Conservation (phyloP, 2,888 invertebrate species). For the Drosophila formosana region DNA sequence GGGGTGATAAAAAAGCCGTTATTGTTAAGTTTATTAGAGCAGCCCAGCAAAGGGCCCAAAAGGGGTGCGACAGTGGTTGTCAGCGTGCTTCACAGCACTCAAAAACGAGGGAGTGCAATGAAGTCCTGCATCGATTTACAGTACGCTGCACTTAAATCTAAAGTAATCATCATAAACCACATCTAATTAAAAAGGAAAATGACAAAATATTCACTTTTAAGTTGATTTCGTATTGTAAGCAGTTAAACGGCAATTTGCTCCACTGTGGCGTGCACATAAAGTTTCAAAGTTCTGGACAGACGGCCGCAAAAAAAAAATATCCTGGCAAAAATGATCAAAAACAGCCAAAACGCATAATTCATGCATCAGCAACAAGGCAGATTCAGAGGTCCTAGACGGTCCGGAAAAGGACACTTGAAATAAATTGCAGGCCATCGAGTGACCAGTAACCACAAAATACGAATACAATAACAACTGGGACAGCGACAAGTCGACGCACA, state of each 20-base stretch:
- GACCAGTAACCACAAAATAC: conserved; percentile 64
- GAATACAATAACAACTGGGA: conserved; percentile 46
- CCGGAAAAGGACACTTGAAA: conserved; percentile 63
- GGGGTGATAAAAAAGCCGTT: conserved; percentile 77
- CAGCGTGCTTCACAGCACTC: conserved; percentile 9
- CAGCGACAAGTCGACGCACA: conserved; percentile 46
- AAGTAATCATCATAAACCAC: background rate
- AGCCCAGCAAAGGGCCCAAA: conserved; percentile 37
- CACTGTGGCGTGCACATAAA: conserved; percentile 46
- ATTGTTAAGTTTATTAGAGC: conserved; percentile 78
- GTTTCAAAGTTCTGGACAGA: conserved; percentile 48
- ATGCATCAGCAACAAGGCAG: conserved; percentile 72
- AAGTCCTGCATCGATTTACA: background rate
- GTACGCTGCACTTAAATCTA: background rate
- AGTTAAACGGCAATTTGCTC: conserved; percentile 1
- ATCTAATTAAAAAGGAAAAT: background rate
- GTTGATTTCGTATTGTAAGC: background rate
- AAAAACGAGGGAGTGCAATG: conserved; percentile 3
- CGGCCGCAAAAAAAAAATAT: conserved; percentile 24
- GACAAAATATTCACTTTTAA: background rate
- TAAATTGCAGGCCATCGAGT: conserved; percentile 60
- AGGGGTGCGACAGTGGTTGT: conserved; percentile 70
- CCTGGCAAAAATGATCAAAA: conserved; percentile 75
- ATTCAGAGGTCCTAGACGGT: conserved; percentile 16
- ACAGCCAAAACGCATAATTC: conserved; percentile 79